These are phyloP conservation scores for Varanus salvator DNA, from an alignment of 2,113 vertebrate genomes.

Conservation along the genomic window DNA sequence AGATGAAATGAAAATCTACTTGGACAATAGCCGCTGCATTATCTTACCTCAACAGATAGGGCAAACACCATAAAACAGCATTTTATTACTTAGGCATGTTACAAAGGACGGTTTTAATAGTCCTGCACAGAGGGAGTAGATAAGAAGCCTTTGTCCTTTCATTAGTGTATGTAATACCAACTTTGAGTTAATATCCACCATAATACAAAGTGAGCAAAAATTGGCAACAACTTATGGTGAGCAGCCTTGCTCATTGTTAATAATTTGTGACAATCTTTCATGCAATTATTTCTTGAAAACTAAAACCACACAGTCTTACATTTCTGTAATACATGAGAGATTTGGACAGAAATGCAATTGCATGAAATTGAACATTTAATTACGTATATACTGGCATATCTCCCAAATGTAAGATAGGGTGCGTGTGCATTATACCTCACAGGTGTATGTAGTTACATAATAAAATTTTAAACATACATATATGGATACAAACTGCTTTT, in stretches of 20 bases:
- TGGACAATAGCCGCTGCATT: conserved; percentile 51
- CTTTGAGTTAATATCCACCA: conserved; percentile 48
- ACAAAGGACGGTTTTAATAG: conserved; percentile 24
- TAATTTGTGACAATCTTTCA: conserved; percentile 46
- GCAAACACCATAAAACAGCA: conserved; percentile 50
- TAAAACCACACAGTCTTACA: not conserved
- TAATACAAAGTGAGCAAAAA: conserved; percentile 44
- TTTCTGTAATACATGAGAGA: not conserved
- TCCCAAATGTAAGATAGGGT: no score
- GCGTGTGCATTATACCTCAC: not conserved
- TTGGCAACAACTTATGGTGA: conserved; percentile 46
- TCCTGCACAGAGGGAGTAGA: conserved; percentile 21
- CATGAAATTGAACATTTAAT: not conserved
- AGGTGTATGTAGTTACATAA: not conserved
- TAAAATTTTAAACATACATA: not conserved
- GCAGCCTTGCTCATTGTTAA: conserved; percentile 12
- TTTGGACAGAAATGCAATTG: not conserved
- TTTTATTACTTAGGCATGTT: conserved; percentile 31
- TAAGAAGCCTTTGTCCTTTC: conserved; percentile 45
- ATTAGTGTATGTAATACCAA: conserved; percentile 41
- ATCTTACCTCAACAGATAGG: conserved; percentile 61
- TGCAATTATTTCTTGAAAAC: conserved; percentile 25
- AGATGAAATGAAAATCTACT: conserved; percentile 57
- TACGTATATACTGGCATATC: not conserved
- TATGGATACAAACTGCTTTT: not conserved